Evolutionary conservation across 2,113 vertebrate species (phyloP), one percentile per base, ranked within the genome.

Genomic region (Lycaon pictus): DNA sequence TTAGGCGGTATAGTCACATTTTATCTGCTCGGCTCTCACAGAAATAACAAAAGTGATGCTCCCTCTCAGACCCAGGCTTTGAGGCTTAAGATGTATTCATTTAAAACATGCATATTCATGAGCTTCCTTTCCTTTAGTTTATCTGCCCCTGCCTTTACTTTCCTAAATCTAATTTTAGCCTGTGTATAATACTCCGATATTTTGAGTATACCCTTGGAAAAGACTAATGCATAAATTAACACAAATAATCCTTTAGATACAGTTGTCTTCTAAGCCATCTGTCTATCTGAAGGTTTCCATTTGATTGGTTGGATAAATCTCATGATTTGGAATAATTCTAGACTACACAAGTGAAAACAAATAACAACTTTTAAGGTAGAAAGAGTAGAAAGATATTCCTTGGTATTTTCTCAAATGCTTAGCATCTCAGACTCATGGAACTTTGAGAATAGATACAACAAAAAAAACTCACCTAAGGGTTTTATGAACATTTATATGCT

Each of bases 161-260:
- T 97, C 93, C 60, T 95, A 97, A 97, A 92, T 97, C 97, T 97
- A 97, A 97, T 97, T 97, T 97, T 97, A 97, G 79, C 48, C 89
- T 97, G 53, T 87, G 43, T 95, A 92, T 96, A 98, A 97, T 98
- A 97, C 91, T 93, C 86, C 12, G 76, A 97, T 98, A 98, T 97
- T 97, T 98, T 98, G 96, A 97, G 95, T 96, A 83, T 90, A 96
- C 76, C 91, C 88, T 97, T 97, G 96, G 96, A 97, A 97, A 98
- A 98, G 95, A 97, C 96, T 98, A 98, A 98, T 98, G 97, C 89
- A 98, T 98, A 92, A 93, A 98, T 98, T 97, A 98, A 32, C 97
- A 97, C 96, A 95, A 97, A 97, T 98, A 97, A 95, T 97, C 58
- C 58, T 51, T 89, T 71, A 95, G 76, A 92, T 80, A 74, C 69